Conservation (phyloP, 1,140 invertebrate genomes). For the Eurosta solidaginis region DNA sequence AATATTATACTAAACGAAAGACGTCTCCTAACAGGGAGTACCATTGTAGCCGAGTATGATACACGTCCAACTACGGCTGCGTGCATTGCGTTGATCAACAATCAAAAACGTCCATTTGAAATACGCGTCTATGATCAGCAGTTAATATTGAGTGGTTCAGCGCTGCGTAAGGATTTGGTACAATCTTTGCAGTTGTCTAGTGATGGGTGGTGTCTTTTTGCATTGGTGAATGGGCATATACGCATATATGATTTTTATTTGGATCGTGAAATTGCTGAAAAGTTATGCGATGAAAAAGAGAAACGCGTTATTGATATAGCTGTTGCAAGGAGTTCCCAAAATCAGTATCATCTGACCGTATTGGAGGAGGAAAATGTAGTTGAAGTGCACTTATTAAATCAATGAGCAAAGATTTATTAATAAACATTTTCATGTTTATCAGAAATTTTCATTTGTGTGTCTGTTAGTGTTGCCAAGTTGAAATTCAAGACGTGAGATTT, state of each 20-base stretch:
- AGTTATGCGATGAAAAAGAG: neutral
- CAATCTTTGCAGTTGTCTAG: conserved; percentile 46
- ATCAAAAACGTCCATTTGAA: conserved; percentile 46
- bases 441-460: no score
- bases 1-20: conserved; percentile 54
- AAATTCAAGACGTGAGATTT: no score
- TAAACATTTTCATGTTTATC: neutral
- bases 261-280: conserved; percentile 40
- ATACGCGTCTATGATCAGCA: conserved; percentile 51
- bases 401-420: neutral
- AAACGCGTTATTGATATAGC: conserved; percentile 39
- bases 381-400: conserved; percentile 32
- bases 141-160: conserved; percentile 47
- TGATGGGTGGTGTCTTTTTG: conserved; percentile 50
- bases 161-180: conserved; percentile 48
- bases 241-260: conserved; percentile 51
- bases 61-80: conserved; percentile 43
- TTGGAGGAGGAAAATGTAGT: conserved; percentile 23
- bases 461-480: no score
- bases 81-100: conserved; percentile 40
- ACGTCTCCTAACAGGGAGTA: neutral
- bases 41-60: conserved; percentile 30
- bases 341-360: conserved; percentile 10
- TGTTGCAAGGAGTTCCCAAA: conserved; percentile 1
- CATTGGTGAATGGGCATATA: conserved; percentile 45